Evolutionary conservation across 2,888 invertebrate species (phyloP).

Genomic region (Platycheirus albimanus): DNA sequence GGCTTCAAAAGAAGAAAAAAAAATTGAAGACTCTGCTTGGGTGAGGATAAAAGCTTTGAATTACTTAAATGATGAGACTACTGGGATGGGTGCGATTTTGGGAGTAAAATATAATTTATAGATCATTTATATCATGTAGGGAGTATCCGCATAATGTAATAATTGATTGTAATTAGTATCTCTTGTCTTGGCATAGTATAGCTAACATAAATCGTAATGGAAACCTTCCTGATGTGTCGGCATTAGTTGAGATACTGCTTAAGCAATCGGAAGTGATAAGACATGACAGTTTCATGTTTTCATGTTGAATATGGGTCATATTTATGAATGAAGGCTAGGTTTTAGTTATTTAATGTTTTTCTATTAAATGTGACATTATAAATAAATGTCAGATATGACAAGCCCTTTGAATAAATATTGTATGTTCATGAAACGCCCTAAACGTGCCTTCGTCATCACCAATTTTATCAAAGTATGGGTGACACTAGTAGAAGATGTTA

Average conservation of each 20-base stretch:
- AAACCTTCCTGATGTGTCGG: constrained; percentile 47
- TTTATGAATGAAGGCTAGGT: no score
- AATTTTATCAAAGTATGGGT: no score
- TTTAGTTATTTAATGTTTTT: no score
- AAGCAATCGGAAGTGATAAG: constrained; percentile 26
- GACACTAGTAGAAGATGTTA: no score
- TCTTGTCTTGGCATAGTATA: constrained; percentile 1
- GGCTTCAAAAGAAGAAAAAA: constrained; percentile 32
- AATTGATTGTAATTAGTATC: constrained; percentile 41
- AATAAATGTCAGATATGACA: no score
- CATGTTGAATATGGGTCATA: no score
- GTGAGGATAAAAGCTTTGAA: constrained; percentile 44
- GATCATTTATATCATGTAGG: constrained; percentile 20
- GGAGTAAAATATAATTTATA: constrained; percentile 33
- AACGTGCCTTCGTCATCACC: no score
- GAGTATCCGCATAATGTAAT: constrained; percentile 42
- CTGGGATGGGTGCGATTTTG: constrained; percentile 36
- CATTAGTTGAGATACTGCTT: constrained; percentile 36
- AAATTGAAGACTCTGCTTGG: background rate
- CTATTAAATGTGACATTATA: no score
- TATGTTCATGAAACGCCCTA: no score
- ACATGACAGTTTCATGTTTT: constrained; percentile 27
- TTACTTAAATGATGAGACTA: constrained; percentile 30
- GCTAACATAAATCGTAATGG: constrained; percentile 33
- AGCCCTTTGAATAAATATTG: no score